Conservation (phyloP, 2,888 invertebrate genomes). For the Eubasilissa splendida region DNA sequence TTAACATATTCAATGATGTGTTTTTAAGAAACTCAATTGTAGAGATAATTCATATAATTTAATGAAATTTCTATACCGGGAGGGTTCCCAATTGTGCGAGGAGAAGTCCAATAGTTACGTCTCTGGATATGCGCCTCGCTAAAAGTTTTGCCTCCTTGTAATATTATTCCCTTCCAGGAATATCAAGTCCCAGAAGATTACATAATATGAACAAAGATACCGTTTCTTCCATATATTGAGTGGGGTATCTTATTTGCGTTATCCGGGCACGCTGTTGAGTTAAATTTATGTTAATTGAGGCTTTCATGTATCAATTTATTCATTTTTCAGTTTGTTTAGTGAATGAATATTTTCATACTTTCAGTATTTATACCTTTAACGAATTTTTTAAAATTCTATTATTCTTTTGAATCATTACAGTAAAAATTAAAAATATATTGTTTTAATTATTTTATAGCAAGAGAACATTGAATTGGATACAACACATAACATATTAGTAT, state of each 20-base stretch:
- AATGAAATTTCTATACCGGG: too few relatives aligned
- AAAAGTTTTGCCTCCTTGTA: conserved; percentile 9
- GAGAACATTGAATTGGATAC: too few relatives aligned
- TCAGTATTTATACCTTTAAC: too few relatives aligned
- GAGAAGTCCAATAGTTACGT: not conserved
- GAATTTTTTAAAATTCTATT: too few relatives aligned
- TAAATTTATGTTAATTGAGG: conserved; percentile 25
- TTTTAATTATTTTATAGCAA: too few relatives aligned
- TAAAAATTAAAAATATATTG: too few relatives aligned
- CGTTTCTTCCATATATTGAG: conserved; percentile 1
- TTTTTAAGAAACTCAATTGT: too few relatives aligned
- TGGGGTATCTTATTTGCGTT: conserved; percentile 35
- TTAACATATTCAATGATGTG: too few relatives aligned
- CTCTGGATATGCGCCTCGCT: not conserved
- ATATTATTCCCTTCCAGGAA: conserved; percentile 27
- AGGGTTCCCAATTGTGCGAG: not conserved
- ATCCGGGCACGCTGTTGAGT: conserved; percentile 5
- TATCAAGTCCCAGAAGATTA: conserved; percentile 35
- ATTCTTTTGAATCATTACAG: too few relatives aligned
- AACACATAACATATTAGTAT: too few relatives aligned
- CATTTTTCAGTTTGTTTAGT: not conserved
- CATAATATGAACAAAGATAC: conserved; percentile 31
- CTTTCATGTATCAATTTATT: conserved; percentile 8
- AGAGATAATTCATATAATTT: too few relatives aligned
- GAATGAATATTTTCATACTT: too few relatives aligned